Base-by-base conservation (phyloP, 1,140 invertebrate genomes). In the Pogonomyrmex barbatus region DNA sequence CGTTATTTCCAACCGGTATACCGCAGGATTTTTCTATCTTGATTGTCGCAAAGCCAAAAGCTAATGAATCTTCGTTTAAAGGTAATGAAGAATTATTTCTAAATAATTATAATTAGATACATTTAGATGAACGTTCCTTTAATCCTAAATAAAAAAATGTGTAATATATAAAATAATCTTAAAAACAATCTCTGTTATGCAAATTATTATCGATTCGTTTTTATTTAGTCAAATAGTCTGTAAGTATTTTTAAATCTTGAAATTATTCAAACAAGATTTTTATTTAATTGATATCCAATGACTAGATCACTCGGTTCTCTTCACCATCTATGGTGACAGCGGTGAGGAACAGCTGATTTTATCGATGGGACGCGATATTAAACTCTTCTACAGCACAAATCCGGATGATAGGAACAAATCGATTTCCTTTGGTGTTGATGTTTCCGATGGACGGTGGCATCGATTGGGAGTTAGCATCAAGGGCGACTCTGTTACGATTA, bases 401-500 rank as follows among this genome's bases (percentile, higher is more conserved):
- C 96, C 63, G 94, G 96, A 42, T 0, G 91, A 95, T 1, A 95
- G 96, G 71, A 95, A 96, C 47, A 95, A 96, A 84, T 92, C 96
- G 4, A 95, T 97, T 17, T 96, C 95, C 2, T 97, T 97, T 92
- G 95, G 95, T 30, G 93, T 95, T 50, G 95, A 96, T 60, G 93
- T 98, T 9, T 96, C 96, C 90, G 97, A 98, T 93, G 97, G 96
- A 86, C 95, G 96, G 86, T 98, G 97, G 97, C 97, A 98, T 94
- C 95, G 97, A 63, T 86, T 98, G 56, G 97, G 96, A 3, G 93
- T 98, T 47, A 97, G 97, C 87, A 94, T 98, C 24, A 98, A 98
- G 94, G 97, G 97, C 0, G 96, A 97, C 90, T 96, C 97, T 0
- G 96, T 96, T 2, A 98, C 97, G 0, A 90, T 98, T 47, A 96